phyloP scores from a whole-genome alignment of 2,888 invertebrate genomes.

The Aricia artaxerxes region DNA sequence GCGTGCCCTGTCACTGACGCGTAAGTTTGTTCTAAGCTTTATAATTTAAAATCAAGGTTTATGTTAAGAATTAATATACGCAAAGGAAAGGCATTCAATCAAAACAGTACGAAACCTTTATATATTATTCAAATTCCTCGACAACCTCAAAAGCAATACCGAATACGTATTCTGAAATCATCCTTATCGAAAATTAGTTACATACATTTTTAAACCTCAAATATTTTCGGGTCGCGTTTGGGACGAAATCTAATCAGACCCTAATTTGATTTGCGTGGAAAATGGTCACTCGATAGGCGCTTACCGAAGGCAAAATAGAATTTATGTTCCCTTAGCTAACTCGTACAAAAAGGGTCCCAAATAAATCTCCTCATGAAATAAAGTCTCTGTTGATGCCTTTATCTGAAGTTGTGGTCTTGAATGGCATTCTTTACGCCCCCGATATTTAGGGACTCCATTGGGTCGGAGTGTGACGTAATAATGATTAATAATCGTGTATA shows the following conservation, averaged over 20 bases:
- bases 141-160: background rate
- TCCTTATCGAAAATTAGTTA: slow-evolving; percentile 27
- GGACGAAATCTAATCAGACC: slow-evolving; percentile 56
- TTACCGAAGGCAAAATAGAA: slow-evolving; percentile 66
- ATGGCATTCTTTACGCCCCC: slow-evolving; percentile 51
- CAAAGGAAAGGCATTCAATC: background rate
- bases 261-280: slow-evolving; percentile 73
- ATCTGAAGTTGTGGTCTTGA: slow-evolving; percentile 59
- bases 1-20: no score
- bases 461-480: slow-evolving; percentile 30
- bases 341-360: slow-evolving; percentile 64
- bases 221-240: slow-evolving; percentile 30
- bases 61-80: background rate
- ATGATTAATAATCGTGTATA: slow-evolving; percentile 27
- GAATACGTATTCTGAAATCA: background rate
- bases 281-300: slow-evolving; percentile 66
- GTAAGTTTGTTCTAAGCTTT: no score
- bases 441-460: slow-evolving; percentile 33
- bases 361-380: slow-evolving; percentile 73
- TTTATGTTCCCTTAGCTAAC: slow-evolving; percentile 69
- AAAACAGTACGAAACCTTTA: background rate
- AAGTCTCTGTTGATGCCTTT: slow-evolving; percentile 69
- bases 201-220: slow-evolving; percentile 24
- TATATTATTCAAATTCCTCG: background rate
- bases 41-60: background rate